Evolutionary conservation across 1,140 invertebrate genomes (phyloP).

Genomic region (Microvelia longipes): DNA sequence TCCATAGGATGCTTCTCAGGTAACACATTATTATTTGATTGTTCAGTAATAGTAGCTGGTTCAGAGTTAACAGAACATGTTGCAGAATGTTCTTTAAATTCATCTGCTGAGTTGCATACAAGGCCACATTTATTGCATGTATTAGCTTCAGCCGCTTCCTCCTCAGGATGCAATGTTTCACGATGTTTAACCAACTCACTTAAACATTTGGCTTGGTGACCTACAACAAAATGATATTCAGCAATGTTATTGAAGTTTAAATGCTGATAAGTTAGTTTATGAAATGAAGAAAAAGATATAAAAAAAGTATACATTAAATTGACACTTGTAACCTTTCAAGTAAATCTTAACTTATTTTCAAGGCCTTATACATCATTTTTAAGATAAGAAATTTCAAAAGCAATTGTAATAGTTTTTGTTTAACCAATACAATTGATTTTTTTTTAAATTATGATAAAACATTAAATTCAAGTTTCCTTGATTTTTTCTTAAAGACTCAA

Average conservation of each 20-base stretch:
- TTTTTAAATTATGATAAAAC: no score
- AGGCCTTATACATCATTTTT: no score
- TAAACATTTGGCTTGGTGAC: conserved; percentile 66
- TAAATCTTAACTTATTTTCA: no score
- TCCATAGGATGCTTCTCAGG: conserved; percentile 47
- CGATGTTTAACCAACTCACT: conserved; percentile 60
- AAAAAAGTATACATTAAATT: no score
- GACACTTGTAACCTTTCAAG: no score
- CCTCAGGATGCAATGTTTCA: conserved; percentile 33
- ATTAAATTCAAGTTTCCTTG: no score
- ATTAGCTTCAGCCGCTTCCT: conserved; percentile 36
- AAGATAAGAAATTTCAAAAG: no score
- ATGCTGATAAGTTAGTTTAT: no score
- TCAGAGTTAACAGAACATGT: conserved; percentile 38
- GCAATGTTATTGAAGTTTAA: conserved; percentile 47
- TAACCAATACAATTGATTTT: no score
- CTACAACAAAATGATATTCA: conserved; percentile 46
- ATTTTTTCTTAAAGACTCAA: no score
- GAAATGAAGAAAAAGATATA: no score
- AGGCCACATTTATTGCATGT: conserved; percentile 70
- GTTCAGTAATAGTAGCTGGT: conserved; percentile 16
- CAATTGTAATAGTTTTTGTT: no score
- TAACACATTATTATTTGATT: conserved; percentile 18
- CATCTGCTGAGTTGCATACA: conserved; percentile 62
- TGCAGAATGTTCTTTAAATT: conserved; percentile 55